Conservation (phyloP, 2,888 invertebrate genomes). For the Nymphalis c-album region DNA sequence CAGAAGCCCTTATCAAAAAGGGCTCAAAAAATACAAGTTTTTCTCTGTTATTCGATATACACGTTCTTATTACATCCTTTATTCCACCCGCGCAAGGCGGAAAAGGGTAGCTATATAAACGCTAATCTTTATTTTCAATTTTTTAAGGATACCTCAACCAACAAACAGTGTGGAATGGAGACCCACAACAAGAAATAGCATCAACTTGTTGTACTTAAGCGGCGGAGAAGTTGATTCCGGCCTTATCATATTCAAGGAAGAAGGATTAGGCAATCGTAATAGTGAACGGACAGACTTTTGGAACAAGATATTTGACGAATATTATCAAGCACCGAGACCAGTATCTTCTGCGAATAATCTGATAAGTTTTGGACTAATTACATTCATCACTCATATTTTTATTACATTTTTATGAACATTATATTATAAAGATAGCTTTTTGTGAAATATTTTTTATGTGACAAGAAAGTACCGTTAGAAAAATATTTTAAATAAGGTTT, state of each 20-base stretch:
- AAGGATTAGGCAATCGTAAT: slow-evolving; percentile 43
- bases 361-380: slow-evolving; percentile 33
- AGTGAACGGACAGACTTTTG: slow-evolving; percentile 46
- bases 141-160: slow-evolving; percentile 13
- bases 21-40: too few relatives aligned
- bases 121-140: background rate
- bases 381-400: slow-evolving; percentile 36
- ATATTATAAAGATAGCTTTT: background rate
- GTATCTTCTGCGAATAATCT: slow-evolving; percentile 43
- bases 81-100: too few relatives aligned
- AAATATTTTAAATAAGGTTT: too few relatives aligned
- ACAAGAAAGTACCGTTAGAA: too few relatives aligned
- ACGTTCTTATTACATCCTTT: too few relatives aligned
- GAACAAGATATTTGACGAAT: slow-evolving; percentile 40
- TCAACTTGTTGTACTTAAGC: slow-evolving; percentile 31
- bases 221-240: slow-evolving; percentile 40
- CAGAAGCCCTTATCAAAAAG: too few relatives aligned
- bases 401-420: slow-evolving; percentile 14
- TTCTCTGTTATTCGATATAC: too few relatives aligned
- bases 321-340: slow-evolving; percentile 41
- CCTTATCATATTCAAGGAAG: slow-evolving; percentile 37
- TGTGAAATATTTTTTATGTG: too few relatives aligned
- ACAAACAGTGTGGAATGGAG: slow-evolving; percentile 6
- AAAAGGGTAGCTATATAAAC: too few relatives aligned
- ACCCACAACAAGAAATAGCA: background rate